Conservation (phyloP, 2,113 vertebrate species). For the Microcebus lehilahytsara region DNA sequence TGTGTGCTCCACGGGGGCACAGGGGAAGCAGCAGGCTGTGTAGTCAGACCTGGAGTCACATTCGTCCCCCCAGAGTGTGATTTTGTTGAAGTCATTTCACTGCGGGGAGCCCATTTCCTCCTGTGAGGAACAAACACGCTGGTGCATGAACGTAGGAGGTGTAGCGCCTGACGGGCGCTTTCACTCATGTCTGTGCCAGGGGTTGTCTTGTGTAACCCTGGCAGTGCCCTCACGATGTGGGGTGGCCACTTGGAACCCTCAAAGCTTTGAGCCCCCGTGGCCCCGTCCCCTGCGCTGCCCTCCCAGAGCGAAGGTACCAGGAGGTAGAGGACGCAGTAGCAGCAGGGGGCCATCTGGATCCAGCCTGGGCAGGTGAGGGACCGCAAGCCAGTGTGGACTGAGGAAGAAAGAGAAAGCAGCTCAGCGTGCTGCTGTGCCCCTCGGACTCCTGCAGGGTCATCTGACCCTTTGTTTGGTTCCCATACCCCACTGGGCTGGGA, state of each 20-base stretch:
- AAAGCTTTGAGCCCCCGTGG: not conserved
- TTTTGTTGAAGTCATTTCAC: not conserved
- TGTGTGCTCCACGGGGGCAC: not conserved
- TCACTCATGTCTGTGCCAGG: not conserved
- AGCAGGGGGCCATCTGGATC: not conserved
- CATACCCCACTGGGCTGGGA: not conserved
- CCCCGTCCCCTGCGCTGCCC: not conserved
- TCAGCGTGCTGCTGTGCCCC: not conserved
- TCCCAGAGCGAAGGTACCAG: slow-evolving; percentile 34
- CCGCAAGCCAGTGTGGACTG: not conserved
- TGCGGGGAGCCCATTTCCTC: not conserved
- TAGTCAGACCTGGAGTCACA: not conserved
- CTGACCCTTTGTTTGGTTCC: not conserved
- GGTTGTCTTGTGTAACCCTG: not conserved
- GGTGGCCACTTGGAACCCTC: not conserved
- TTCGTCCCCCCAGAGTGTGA: not conserved
- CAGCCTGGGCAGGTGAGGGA: not conserved
- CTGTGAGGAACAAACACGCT: not conserved
- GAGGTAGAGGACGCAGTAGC: not conserved
- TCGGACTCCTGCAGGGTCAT: not conserved
- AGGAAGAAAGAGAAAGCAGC: not conserved
- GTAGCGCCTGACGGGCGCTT: not conserved
- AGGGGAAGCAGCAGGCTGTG: not conserved
- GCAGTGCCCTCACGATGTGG: not conserved
- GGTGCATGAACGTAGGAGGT: not conserved